Base-by-base conservation (phyloP, 2,888 invertebrate genomes). In the Syritta pipiens region DNA sequence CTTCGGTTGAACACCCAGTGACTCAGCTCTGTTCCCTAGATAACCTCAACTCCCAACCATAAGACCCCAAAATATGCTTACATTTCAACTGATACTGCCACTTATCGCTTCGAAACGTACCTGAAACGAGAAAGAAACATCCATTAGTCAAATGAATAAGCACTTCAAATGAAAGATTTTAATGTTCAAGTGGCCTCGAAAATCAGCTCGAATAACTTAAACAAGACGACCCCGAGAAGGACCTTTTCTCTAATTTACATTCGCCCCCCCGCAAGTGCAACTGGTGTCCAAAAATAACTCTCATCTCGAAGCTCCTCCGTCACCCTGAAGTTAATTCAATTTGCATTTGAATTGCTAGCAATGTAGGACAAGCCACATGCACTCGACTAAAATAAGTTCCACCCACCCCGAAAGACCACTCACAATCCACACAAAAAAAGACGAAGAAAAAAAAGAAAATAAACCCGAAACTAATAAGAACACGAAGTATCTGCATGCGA, bases 101-200 rank as follows among this genome's bases (percentile, higher is more conserved):
- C 51, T 17, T 44, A 17, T 53, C 1, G 24, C 20, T 42, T 30
- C 24, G 48, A 44, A 48, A 75, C 75, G 26, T 75, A 75, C 75
- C 75, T 75, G 68, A 10, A 75, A 75, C 5, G 60, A 68, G 6
- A 75, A 42, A 53, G 19, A 2, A 46, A 24, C 60, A 24, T 28
- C 9, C 10, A 46, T 55, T 57, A 35, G n/a, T 44, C 7, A 3
- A 24, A 44, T 28, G 26, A 51, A 63, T 3, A 40, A 12, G 19
- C 46, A 32, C n/a, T 6, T 37, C 3, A n/a, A n/a, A n/a, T n/a
- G n/a, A n/a, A n/a, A n/a, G n/a, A n/a, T n/a, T n/a, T n/a, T n/a
- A n/a, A n/a, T n/a, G n/a, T n/a, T n/a, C n/a, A n/a, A n/a, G n/a
- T n/a, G n/a, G n/a, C n/a, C n/a, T n/a, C n/a, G n/a, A n/a, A n/a